phyloP scores from a whole-genome alignment of 2,797 vertebrate species.

The Bucorvus abyssinicus region DNA sequence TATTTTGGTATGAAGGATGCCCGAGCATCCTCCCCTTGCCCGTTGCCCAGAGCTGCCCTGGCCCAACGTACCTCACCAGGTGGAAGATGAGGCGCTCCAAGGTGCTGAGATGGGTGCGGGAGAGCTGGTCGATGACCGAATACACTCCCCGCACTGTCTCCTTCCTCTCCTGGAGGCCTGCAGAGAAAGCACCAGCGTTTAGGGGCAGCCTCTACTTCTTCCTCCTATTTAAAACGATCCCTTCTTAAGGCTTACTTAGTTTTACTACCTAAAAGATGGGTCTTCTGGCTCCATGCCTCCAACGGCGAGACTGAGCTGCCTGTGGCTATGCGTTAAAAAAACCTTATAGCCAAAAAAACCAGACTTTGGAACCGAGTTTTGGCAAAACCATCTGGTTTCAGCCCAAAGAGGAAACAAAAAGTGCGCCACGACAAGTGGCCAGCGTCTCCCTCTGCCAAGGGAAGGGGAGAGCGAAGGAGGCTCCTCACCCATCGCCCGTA shows the following conservation, averaged over 20 bases:
- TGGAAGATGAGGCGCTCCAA: conserved; percentile 97
- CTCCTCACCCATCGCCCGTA: conserved; percentile 90
- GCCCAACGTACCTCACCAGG: conserved; percentile 86
- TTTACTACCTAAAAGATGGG: not conserved
- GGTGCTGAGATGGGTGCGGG: conserved; percentile 91
- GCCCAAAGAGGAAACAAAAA: not conserved
- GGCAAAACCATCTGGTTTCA: not conserved
- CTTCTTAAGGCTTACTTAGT: not conserved
- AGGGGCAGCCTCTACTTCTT: not conserved
- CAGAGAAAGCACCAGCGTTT: not conserved
- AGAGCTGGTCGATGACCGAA: conserved; percentile 94
- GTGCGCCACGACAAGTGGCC: not conserved
- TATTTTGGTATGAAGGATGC: accelerated
- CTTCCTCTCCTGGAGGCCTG: conserved; percentile 92
- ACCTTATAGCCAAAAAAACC: not conserved
- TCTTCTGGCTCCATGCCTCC: not conserved
- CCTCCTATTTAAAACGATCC: not conserved
- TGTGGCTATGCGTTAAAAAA: not conserved
- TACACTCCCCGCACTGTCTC: conserved; percentile 90
- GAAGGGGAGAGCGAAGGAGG: not conserved
- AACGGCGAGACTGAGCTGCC: not conserved
- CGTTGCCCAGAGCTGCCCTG: not conserved
- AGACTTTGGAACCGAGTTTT: not conserved
- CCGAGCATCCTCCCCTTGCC: not conserved
- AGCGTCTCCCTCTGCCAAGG: not conserved